Evolutionary conservation across 2,797 vertebrate species (phyloP), one percentile per base, ranked within the genome.

Genomic region (Epinephelus awoara): DNA sequence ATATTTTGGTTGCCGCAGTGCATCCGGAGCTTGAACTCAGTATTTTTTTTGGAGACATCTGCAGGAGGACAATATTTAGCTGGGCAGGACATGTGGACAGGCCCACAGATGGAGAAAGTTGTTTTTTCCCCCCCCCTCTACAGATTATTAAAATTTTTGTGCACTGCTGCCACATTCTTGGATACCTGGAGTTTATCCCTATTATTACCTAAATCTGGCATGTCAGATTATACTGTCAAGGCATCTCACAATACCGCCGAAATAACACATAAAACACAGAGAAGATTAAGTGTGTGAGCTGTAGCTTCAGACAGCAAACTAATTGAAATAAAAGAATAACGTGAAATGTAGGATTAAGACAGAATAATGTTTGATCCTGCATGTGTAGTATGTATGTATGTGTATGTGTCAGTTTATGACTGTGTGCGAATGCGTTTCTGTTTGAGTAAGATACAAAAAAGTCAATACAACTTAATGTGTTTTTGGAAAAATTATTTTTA

Each of bases 181-280:
- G 27, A 77, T 61, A 78, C 70, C 62, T 66, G 44, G 13, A 63
- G 54, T 66, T 82, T 84, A 84, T 82, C 62, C 72, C 74, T 67
- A 55, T 75, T 78, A 82, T 75, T 78, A 79, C 72, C 80, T 73
- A 69, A 86, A 85, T 71, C 58, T 70, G 63, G 80, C 56, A 77
- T 66, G 69, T 50, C 63, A 56, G 79, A 87, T 84, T 80, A 81
- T 50, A 44, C 21, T 57, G 72, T 64, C 59, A 54, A 21, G 11
- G 46, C 17, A 64, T 75, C 75, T 75, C 25, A 73, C 67, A 72
- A 49, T 68, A 62, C 47, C 0, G 1, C 25, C 56, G 72, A 74
- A 74, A 83, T 44, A 78, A 72, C 34, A 85, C 25, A 69, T 46
- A 27, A 62, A 68, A 44, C 46, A 46, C 13, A 27, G 5, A 65